Evolutionary conservation across 1,140 invertebrate species (phyloP), one percentile per base, ranked within the genome.

Genomic region (Drosophila guanche): DNA sequence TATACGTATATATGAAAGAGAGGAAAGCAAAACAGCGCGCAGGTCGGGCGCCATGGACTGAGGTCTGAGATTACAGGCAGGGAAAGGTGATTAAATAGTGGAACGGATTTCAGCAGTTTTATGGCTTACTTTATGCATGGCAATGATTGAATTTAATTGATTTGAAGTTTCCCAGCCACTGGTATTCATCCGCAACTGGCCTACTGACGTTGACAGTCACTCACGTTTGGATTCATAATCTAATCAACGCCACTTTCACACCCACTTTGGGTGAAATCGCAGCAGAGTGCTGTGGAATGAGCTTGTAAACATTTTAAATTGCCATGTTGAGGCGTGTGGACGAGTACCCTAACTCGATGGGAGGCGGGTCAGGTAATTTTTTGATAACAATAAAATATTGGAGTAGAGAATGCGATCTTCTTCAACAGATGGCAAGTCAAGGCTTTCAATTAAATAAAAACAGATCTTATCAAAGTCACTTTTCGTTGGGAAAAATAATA

Each of bases 11-110:
- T 68, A 69, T 68, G 66, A 68, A 69, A 29, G 14, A 40, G 20
- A 51, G 23, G 6, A 27, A 53, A 43, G 40, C 6, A 52, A 27
- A 46, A 23, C 16, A 14, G 22, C 29, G 27, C 2, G 12, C 33
- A 37, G 33, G 33, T 37, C 33, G 33, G 33, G 33, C 33, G 33
- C 33, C 33, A 37, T 37, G 33, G 10, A 12, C 33, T 12, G 33
- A 37, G n/a, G 25, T 5, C 45, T 33, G 29, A n/a, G 55, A 37
- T 20, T 20, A 46, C 46, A 50, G 42, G 41, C 46, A 50, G 42
- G 33, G 40, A 58, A 63, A 79, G 80, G 80, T 84, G 80, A 78
- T 79, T 85, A 79, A 84, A 75, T 67, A 71, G 67, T 76, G 59
- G 42, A 62, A 68, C 14, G 43, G 61, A 50, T 71, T 69, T 73